A percentile compares a stretch with the other conserved stretches of the same genome.
Evolutionary conservation across 2,113 vertebrate genomes (phyloP).

Genomic region (Rattus norvegicus): DNA sequence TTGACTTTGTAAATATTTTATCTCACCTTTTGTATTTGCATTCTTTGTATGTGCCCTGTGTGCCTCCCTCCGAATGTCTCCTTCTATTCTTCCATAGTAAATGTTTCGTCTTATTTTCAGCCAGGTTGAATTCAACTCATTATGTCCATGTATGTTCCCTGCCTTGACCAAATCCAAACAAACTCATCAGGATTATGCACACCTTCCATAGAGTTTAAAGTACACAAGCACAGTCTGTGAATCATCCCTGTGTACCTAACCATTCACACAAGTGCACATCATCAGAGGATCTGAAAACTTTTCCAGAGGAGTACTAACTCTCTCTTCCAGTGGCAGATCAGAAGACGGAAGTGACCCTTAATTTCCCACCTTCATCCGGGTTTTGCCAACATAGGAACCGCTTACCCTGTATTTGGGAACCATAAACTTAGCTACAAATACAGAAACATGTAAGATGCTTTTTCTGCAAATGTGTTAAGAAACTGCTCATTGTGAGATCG

Average conservation of each 20-base stretch:
- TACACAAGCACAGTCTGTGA: not conserved
- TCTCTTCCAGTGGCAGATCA: not conserved
- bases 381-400: not conserved
- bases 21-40: not conserved
- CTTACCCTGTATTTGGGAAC: not conserved
- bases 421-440: not conserved
- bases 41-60: not conserved
- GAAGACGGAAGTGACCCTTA: not conserved
- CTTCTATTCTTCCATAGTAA: not conserved
- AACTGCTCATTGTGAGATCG: not conserved
- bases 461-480: not conserved
- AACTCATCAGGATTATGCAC: not conserved
- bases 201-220: not conserved
- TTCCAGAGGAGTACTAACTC: not conserved
- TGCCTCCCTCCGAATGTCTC: not conserved
- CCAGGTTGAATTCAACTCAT: not conserved
- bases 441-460: not conserved
- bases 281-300: not conserved
- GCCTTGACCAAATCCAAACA: not conserved
- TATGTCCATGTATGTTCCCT: not conserved
- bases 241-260: not conserved
- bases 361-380: not conserved
- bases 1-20: slow-evolving; percentile 27
- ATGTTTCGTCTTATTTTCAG: not conserved
- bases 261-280: not conserved